These are phyloP conservation scores for Falco columbarius DNA, from an alignment of 2,797 vertebrate species.

Conservation along the genomic window DNA sequence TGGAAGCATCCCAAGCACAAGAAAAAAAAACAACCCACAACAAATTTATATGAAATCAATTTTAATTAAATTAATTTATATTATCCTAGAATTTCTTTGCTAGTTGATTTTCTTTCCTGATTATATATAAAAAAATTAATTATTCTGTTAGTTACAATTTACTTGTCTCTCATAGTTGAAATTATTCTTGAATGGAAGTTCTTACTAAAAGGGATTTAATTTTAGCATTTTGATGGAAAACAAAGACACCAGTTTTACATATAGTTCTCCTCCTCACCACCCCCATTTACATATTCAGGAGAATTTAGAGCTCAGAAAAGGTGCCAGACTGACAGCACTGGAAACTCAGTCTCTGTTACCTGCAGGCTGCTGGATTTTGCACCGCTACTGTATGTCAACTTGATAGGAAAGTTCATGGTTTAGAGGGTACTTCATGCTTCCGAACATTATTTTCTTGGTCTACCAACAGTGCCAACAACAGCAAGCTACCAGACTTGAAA, in stretches of 20 bases:
- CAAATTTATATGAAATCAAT: background rate
- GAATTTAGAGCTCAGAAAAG: background rate
- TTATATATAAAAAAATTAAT: background rate
- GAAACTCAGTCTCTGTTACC: background rate
- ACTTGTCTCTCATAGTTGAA: background rate
- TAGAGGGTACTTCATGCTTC: background rate
- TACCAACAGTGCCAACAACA: background rate
- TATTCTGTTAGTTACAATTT: background rate
- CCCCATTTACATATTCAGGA: background rate
- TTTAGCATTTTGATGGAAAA: background rate
- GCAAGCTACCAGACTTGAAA: background rate
- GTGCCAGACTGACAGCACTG: background rate
- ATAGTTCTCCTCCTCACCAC: background rate
- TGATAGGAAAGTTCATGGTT: background rate
- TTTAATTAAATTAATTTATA: background rate
- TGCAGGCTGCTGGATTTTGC: background rate
- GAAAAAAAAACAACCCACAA: background rate
- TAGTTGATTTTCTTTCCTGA: background rate
- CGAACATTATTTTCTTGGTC: background rate
- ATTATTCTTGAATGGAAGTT: conserved; percentile 6
- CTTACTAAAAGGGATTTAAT: background rate
- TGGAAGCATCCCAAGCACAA: background rate
- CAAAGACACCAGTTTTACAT: background rate
- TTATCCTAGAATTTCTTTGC: background rate
- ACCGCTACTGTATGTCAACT: background rate